Base-by-base conservation (phyloP, 2,888 invertebrate species). In the Arrhopalites spinosus region DNA sequence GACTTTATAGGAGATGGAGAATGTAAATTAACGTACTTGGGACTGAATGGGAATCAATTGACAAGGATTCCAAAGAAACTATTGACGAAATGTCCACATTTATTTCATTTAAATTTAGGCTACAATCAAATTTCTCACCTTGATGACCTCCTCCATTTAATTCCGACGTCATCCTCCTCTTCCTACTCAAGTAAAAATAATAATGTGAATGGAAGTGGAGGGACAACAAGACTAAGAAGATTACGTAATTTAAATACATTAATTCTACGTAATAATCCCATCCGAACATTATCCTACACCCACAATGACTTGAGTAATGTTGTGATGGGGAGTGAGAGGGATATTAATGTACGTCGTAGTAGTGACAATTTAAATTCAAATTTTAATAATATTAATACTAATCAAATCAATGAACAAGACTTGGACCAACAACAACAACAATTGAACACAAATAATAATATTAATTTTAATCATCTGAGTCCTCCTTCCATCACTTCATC, bases 81-180 rank as follows among this genome's bases (percentile, higher is more conserved):
- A 3, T 87, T 95, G 77, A 88, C 88, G 83, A 90, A 90, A 83
- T 92, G 93, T 84, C 90, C 90, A 72, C 90, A 91, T 83, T 88
- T 95, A 74, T 89, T 93, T n/a, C 94, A 95, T 86, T 89, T 95
- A 81, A 95, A 95, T 86, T 89, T 95, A 84, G 95, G 93, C 78
- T 95, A 94, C 86, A 95, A 95, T 86, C 91, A 91, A 85, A 93
- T 95, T 84, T 88, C 90, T 80, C 89, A 90, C 81, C 90, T 91
- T 77, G 90, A 91, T 80, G 92, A 94, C 85, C 93, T 95, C 84
- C 80, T 79, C 13, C 75, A 77, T 50, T 23, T 80, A 15, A 20
- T 17, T 11, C n/a, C 69, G 1, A 30, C 56, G 23, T 7, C 29
- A 27, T n/a, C 56, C 2, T 27, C 27, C 63, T 63, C 63, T 5